Base-by-base conservation (phyloP, 2,113 vertebrate genomes). In the Mugil cephalus region DNA sequence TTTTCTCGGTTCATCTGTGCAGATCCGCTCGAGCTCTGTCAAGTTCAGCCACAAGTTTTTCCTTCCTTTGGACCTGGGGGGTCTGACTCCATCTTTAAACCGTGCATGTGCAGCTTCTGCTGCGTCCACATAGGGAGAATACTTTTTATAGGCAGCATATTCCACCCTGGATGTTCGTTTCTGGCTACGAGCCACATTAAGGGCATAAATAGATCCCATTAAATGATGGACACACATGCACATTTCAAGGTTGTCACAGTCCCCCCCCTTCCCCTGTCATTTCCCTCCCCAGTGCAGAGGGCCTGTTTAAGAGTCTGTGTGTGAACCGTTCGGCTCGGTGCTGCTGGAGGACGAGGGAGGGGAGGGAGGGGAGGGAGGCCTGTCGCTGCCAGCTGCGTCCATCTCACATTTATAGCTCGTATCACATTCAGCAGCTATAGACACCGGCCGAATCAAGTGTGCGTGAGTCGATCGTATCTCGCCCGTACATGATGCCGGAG, bases 351-450 rank as follows among this genome's bases (percentile, higher is more conserved):
- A 35, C 52, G 80, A 83, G 38, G 68, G n/a, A n/a, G n/a, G n/a
- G n/a, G n/a, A n/a, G n/a, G n/a, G n/a, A n/a, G n/a, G n/a, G n/a
- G n/a, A n/a, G n/a, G n/a, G n/a, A n/a, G n/a, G 69, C 77, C 5
- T 14, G 55, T 70, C 70, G 2, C 72, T 35, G 76, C 76, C 67
- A 51, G 14, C 78, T 47, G 50, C 60, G 30, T 80, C 73, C 18
- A 61, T 72, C 82, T 85, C 59, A 17, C 85, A 82, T 88, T 83
- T 89, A 85, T 86, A 89, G 81, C 87, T 86, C 74, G 0, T 67
- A 81, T 89, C 87, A 58, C 58, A 43, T 86, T 87, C 69, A 12
- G 10, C 13, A 19, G 67, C 64, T 8, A 79, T 19, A 74, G 59
- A 70, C 70, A 46, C 56, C 73, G n/a, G 38, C 69, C 77, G 64